These are phyloP conservation scores for Ypsolopha scabrella DNA, from an alignment of 2,888 invertebrate species.

Conservation along the genomic window DNA sequence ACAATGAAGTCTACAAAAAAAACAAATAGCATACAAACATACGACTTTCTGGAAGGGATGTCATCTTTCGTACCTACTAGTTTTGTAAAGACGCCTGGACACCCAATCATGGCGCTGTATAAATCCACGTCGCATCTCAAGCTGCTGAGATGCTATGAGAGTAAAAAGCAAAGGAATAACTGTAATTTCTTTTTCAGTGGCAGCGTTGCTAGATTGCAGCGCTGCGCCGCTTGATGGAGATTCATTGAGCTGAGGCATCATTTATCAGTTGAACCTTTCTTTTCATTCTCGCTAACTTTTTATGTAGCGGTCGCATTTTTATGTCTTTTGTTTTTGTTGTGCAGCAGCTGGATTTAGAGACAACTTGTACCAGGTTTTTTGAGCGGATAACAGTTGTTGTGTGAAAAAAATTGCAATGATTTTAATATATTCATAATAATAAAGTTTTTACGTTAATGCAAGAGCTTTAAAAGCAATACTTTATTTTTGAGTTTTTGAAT, in stretches of 20 bases:
- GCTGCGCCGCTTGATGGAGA: conserved; percentile 51
- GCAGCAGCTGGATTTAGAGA: not conserved
- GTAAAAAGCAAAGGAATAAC: conserved; percentile 3
- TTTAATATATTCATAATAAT: too few relatives aligned
- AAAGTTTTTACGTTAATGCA: too few relatives aligned
- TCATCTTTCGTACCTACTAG: too few relatives aligned
- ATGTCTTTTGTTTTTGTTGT: conserved; percentile 16
- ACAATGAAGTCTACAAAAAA: too few relatives aligned
- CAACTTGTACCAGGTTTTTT: not conserved
- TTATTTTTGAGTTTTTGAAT: too few relatives aligned
- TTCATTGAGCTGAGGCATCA: conserved; percentile 54
- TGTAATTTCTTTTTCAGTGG: conserved; percentile 28
- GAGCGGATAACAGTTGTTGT: not conserved
- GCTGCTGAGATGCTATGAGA: not conserved
- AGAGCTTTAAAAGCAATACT: too few relatives aligned
- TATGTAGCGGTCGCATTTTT: conserved; percentile 31
- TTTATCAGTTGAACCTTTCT: conserved; percentile 49
- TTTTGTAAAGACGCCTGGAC: not conserved
- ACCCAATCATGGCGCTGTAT: not conserved
- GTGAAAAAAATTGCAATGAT: not conserved
- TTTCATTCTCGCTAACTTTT: conserved; percentile 31
- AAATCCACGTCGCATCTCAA: not conserved
- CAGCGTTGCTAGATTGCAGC: conserved; percentile 32
- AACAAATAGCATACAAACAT: too few relatives aligned
- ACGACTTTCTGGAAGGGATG: too few relatives aligned